A percentile compares a stretch with the other conserved stretches of the same genome.
These are phyloP conservation scores for Lepidurus apus DNA, from an alignment of 1,140 invertebrate species.

Conservation along the genomic window DNA sequence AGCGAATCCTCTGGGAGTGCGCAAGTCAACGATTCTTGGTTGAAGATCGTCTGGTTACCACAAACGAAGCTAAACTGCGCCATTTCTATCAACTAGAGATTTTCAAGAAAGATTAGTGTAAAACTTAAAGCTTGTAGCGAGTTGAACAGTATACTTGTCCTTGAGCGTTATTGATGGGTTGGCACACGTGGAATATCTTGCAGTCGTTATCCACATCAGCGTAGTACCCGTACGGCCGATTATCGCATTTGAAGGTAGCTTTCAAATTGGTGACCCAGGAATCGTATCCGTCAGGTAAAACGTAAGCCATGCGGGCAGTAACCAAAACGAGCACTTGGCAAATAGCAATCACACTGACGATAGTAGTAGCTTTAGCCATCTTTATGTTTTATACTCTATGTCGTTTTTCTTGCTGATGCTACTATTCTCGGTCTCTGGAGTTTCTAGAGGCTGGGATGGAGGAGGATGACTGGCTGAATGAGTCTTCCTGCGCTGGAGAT, in stretches of 20 bases:
- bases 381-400: neutral
- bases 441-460: neutral
- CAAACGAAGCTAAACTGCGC: conserved; percentile 42
- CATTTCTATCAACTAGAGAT: conserved; percentile 34
- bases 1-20: conserved; percentile 41
- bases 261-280: conserved; percentile 38
- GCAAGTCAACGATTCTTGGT: conserved; percentile 43
- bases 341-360: neutral
- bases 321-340: conserved; percentile 23
- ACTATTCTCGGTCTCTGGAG: neutral
- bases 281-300: conserved; percentile 40
- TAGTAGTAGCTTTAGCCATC: neutral
- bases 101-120: neutral
- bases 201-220: conserved; percentile 46
- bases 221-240: conserved; percentile 43
- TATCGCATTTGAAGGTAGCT: conserved; percentile 42
- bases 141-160: conserved; percentile 34
- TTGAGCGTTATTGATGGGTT: conserved; percentile 38
- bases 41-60: conserved; percentile 43
- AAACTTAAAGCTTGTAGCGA: neutral
- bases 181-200: conserved; percentile 45
- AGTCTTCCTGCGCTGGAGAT: neutral
- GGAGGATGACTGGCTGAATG: neutral
- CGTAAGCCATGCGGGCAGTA: conserved; percentile 36
- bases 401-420: neutral